Evolutionary conservation across 2,797 vertebrate species (phyloP), one percentile per base, ranked within the genome.

Genomic region (Sebastes jordani): DNA sequence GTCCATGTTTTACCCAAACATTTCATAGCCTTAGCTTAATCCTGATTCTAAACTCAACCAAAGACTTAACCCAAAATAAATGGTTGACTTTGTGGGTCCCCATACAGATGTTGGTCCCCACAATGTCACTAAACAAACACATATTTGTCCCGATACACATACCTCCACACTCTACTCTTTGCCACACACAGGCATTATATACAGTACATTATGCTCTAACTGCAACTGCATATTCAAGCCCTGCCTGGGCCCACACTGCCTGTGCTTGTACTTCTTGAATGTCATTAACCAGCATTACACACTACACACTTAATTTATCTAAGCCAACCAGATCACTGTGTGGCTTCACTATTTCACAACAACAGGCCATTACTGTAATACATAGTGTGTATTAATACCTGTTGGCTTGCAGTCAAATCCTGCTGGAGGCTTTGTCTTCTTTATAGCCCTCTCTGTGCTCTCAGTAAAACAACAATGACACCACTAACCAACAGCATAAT

Each of bases 401-500:
- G 30, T 75, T 87, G 85, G 82, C 79, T 60, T 49, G 32, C 29
- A 76, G 64, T 86, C 84, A 86, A 70, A 67, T 62, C 73, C 59
- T 65, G 32, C 74, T 30, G 13, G 27, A 68, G 71, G 60, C 68
- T 49, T 76, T 83, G 62, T 84, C 76, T 87, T 82, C 71, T 87
- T 85, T 82, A 76, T 9, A 34, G 61, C 68, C 77, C 46, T 76
- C 65, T 32, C 61, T 59, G 59, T 27, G 30, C 77, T 74, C 80
- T 61, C 67, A 60, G 46, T 71, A 69, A 83, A 89, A 61, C 55
- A 78, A 82, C 80, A 78, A 72, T 76, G 81, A 85, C 67, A 60
- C 52, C 0, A 46, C 84, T 80, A 90, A 90, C 88, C 68, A 84
- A 86, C 42, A 76, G 62, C 32, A 52, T 82, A 36, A 91, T 91